phyloP scores from a whole-genome alignment of 2,888 invertebrate genomes.

The Mimas tiliae region DNA sequence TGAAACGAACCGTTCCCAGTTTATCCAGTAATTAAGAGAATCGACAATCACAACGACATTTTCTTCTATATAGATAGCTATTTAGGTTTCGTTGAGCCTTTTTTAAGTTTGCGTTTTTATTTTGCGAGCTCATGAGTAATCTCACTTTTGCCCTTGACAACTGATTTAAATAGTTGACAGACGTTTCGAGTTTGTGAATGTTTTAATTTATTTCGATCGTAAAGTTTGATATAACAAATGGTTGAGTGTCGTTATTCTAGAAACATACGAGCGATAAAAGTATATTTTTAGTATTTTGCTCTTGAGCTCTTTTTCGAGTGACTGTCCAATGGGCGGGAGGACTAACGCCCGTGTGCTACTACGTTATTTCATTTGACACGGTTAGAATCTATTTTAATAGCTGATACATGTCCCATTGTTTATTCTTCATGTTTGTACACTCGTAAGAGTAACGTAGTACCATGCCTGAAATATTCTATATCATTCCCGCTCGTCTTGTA shows the following conservation, averaged over 20 bases:
- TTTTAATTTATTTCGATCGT: background rate
- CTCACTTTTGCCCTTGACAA: slow-evolving; percentile 38
- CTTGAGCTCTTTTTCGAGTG: slow-evolving; percentile 60
- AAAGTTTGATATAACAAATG: background rate
- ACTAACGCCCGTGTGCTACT: slow-evolving; percentile 60
- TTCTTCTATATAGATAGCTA: slow-evolving; percentile 47
- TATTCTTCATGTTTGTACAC: slow-evolving; percentile 20
- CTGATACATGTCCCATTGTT: slow-evolving; percentile 33
- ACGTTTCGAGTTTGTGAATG: background rate
- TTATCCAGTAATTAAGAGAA: slow-evolving; percentile 47
- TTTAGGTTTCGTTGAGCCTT: slow-evolving; percentile 55
- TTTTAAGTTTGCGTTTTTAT: slow-evolving; percentile 63
- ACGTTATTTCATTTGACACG: slow-evolving; percentile 44
- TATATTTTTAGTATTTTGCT: slow-evolving; percentile 51
- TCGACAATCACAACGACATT: slow-evolving; percentile 46
- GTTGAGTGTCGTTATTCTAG: slow-evolving; percentile 14
- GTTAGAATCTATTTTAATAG: slow-evolving; percentile 32
- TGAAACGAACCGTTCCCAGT: slow-evolving; percentile 50
- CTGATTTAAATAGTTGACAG: background rate
- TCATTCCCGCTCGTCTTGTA: slow-evolving; percentile 73
- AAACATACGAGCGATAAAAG: slow-evolving; percentile 20
- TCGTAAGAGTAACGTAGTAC: slow-evolving; percentile 54
- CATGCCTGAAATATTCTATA: slow-evolving; percentile 65
- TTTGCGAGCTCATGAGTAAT: slow-evolving; percentile 59
- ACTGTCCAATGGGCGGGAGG: slow-evolving; percentile 63